phyloP scores from a whole-genome alignment of 2,888 invertebrate genomes.

The Trissoscelio sp. region DNA sequence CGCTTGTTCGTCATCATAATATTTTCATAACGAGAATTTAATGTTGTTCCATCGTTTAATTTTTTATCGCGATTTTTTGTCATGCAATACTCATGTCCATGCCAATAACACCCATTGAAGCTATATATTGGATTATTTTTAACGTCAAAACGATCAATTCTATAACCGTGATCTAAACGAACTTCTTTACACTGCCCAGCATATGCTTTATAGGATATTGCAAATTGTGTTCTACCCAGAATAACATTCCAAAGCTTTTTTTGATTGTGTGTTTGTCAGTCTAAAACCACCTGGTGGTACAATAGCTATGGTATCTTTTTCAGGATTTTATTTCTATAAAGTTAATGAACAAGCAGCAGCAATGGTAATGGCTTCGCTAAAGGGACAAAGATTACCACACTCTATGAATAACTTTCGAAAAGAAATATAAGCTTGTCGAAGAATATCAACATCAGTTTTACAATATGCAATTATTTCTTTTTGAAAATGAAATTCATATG shows the following conservation, averaged over 20 bases:
- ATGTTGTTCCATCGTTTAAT: background rate
- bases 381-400: conserved; percentile 65
- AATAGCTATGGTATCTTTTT: conserved; percentile 9
- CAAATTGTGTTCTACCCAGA: background rate
- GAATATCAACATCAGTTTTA: conserved; percentile 67
- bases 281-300: conserved; percentile 9
- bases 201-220: background rate
- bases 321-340: conserved; percentile 5
- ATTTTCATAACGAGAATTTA: background rate
- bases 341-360: conserved; percentile 53
- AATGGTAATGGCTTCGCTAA: conserved; percentile 63
- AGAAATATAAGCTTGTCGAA: conserved; percentile 63
- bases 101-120: background rate
- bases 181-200: background rate
- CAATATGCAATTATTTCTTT: conserved; percentile 68
- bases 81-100: background rate
- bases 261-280: conserved; percentile 9
- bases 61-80: background rate
- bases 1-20: no score
- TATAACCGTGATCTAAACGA: background rate
- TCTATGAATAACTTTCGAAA: conserved; percentile 68
- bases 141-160: background rate
- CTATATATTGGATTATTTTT: background rate
- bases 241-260: conserved; percentile 17
- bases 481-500: conserved; percentile 62